Evolutionary conservation across 2,113 vertebrate species (phyloP), one percentile per base, ranked within the genome.

Genomic region (Prunella himalayana): DNA sequence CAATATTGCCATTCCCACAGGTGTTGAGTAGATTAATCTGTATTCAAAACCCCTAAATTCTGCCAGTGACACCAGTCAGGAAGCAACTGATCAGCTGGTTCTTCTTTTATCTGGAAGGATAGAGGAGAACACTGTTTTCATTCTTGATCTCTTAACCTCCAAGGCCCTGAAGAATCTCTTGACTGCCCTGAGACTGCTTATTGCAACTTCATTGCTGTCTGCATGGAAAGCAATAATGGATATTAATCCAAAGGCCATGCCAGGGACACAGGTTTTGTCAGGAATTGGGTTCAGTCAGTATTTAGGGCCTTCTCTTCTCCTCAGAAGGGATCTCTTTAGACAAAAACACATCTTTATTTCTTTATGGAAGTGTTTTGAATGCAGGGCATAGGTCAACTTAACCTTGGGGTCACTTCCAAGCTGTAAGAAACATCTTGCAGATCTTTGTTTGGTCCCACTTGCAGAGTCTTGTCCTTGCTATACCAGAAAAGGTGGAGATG

Each of bases 211-310:
- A 37, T 56, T 25, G 8, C n/a, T 83, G 17, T 13, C 15, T 49
- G 10, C 3, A 6, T 45, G 23, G 20, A 64, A 76, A 80, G 6
- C 11, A 60, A 2, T 18, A 39, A 70, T 27, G 20, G 27, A 25
- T 35, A 65, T 59, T 23, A 81, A 76, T 20, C 45, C 27, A 23
- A 77, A 13, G 21, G 23, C 35, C 4, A 2, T 21, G 10, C 14
- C 35, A 66, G 13, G 5, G 11, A 61, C 1, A 2, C 45, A 41
- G 7, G 6, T 30, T 39, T 72, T 49, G 30, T 45, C 30, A 31
- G 31, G 13, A 37, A 51, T 3, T 20, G 25, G 15, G 15, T 70
- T 82, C 4, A 24, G 28, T 11, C 0, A 0, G 8, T 35, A 33
- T 5, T 41, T 8, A 44, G 14, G 33, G 10, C 21, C 8, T 75